phyloP scores from a whole-genome alignment of 2,888 invertebrate species.

The Therioaphis trifolii region DNA sequence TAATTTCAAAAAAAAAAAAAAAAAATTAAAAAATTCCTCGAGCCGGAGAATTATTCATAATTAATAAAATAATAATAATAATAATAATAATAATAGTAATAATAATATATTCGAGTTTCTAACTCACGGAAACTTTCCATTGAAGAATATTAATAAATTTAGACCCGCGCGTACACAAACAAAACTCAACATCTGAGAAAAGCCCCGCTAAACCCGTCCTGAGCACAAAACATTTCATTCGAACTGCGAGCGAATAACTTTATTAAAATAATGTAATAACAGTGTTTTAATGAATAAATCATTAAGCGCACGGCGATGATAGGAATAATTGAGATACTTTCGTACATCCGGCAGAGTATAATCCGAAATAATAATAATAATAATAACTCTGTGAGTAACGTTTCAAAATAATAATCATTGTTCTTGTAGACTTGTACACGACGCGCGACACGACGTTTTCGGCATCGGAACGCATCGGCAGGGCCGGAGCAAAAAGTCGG shows the following conservation, averaged over 20 bases:
- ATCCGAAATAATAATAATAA: too few relatives aligned
- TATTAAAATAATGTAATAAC: slow-evolving; percentile 36
- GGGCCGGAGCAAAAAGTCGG: too few relatives aligned
- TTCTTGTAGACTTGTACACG: neutral
- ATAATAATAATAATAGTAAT: too few relatives aligned
- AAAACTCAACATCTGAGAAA: slow-evolving; percentile 28
- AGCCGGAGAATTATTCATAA: slow-evolving; percentile 13
- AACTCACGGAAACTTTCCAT: slow-evolving; percentile 13
- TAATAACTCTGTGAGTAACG: too few relatives aligned
- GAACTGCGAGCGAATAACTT: slow-evolving; percentile 13
- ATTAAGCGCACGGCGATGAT: slow-evolving; percentile 19
- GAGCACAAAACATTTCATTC: slow-evolving; percentile 20
- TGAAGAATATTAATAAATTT: slow-evolving; percentile 41
- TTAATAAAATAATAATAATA: slow-evolving; percentile 38
- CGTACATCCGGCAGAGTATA: neutral
- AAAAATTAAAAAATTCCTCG: too few relatives aligned
- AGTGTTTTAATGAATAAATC: slow-evolving; percentile 33
- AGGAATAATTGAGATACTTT: slow-evolving; percentile 35
- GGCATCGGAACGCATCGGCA: too few relatives aligned
- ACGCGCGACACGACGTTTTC: too few relatives aligned
- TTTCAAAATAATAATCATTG: too few relatives aligned
- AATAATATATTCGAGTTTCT: slow-evolving; percentile 32
- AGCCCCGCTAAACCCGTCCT: neutral
- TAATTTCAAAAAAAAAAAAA: neutral
- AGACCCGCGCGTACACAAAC: slow-evolving; percentile 1